Percentiles rank a stretch among this genome's conserved stretches.
These are phyloP conservation scores for Muricea muricata DNA, from an alignment of 92 coral and sea anemone species.

Conservation along the genomic window DNA sequence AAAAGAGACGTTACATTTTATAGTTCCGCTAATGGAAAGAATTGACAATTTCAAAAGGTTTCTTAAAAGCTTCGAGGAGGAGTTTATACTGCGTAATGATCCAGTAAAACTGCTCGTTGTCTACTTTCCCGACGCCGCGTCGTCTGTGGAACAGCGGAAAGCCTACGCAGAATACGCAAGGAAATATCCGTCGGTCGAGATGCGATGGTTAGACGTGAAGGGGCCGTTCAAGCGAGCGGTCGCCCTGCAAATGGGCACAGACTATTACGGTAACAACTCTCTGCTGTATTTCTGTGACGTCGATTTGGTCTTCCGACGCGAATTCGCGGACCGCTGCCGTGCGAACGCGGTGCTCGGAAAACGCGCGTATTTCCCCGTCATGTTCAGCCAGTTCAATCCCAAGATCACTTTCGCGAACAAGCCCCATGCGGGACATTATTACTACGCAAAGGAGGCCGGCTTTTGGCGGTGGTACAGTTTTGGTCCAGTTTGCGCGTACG, in stretches of 20 bases:
- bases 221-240: slow-evolving; percentile 47
- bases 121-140: slow-evolving; percentile 27
- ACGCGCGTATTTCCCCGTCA: slow-evolving; percentile 42
- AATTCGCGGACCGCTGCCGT: slow-evolving; percentile 41
- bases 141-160: slow-evolving; percentile 17
- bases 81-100: slow-evolving; percentile 4
- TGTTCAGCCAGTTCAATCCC: slow-evolving; percentile 41
- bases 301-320: slow-evolving; percentile 28
- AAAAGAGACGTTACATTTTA: slow-evolving; percentile 20
- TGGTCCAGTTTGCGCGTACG: slow-evolving; percentile 42
- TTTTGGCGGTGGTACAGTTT: slow-evolving; percentile 46
- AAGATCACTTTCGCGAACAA: slow-evolving; percentile 7
- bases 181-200: slow-evolving; percentile 33
- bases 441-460: slow-evolving; percentile 36
- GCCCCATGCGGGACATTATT: slow-evolving; percentile 8
- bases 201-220: slow-evolving; percentile 38
- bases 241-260: slow-evolving; percentile 29
- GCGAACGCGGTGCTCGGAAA: slow-evolving; percentile 30
- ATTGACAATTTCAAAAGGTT: slow-evolving; percentile 38
- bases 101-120: slow-evolving; percentile 36
- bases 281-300: slow-evolving; percentile 33
- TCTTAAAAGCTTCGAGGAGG: slow-evolving; percentile 23
- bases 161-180: background rate
- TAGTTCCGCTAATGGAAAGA: slow-evolving; percentile 33
- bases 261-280: background rate